Percentiles rank a stretch among this genome's conserved stretches.
phyloP scores from a whole-genome alignment of 2,888 invertebrate genomes.

The Mystacides longicornis region DNA sequence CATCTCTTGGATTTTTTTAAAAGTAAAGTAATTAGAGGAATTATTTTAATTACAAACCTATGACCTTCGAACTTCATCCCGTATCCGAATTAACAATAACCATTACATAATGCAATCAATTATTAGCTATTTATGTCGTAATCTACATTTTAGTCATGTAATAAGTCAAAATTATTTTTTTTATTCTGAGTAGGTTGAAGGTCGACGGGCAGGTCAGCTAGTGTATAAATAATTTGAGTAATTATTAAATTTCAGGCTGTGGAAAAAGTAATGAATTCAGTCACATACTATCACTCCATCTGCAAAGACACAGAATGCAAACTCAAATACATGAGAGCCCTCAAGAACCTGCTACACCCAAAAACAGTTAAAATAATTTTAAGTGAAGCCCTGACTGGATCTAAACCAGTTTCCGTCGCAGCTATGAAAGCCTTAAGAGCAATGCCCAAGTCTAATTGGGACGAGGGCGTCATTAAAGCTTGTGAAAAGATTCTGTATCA shows the following conservation, averaged over 20 bases:
- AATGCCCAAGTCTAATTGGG: slow-evolving; percentile 39
- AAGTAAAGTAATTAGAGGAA: too few species aligned
- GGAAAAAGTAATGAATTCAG: slow-evolving; percentile 34
- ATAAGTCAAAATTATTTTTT: too few species aligned
- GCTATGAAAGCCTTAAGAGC: slow-evolving; percentile 61
- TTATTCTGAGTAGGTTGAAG: too few species aligned
- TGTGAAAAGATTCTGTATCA: slow-evolving; percentile 56
- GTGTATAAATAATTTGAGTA: too few species aligned
- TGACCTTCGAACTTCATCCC: too few species aligned
- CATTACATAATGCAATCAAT: too few species aligned
- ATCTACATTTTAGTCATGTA: too few species aligned
- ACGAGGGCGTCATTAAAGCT: slow-evolving; percentile 36
- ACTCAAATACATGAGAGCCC: slow-evolving; percentile 54
- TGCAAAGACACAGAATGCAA: slow-evolving; percentile 53
- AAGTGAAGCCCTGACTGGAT: slow-evolving; percentile 45
- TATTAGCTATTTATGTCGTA: too few species aligned
- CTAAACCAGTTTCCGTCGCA: slow-evolving; percentile 49
- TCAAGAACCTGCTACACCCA: slow-evolving; percentile 61
- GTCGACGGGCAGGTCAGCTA: too few species aligned
- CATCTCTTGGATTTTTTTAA: too few species aligned
- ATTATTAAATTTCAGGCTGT: slow-evolving; percentile 33
- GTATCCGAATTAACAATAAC: too few species aligned
- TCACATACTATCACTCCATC: slow-evolving; percentile 32
- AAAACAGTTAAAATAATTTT: slow-evolving; percentile 54
- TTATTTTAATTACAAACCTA: too few species aligned